Percentiles rank a stretch among this genome's conserved stretches.
Conservation (phyloP, 1,140 invertebrate species). For the Habropoda laboriosa region DNA sequence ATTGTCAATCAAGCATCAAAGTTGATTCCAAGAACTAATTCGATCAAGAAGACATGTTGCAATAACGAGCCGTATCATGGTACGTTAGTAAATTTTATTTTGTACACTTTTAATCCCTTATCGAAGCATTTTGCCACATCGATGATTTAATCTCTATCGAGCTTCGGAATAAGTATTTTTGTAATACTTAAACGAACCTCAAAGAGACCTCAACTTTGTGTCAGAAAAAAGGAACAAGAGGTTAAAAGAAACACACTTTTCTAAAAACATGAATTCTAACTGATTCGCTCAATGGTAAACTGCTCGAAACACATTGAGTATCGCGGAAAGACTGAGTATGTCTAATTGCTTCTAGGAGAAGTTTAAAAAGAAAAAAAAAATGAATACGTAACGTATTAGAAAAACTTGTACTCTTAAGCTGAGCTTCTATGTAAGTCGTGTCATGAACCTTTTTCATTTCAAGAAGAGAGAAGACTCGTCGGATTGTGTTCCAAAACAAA, state of each 20-base stretch:
- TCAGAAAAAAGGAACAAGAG: not conserved
- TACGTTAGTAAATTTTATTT: conserved; percentile 36
- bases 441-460: conserved; percentile 21
- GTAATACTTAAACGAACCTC: not conserved
- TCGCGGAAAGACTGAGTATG: conserved; percentile 63
- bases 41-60: not conserved
- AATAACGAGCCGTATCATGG: conserved; percentile 12
- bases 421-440: conserved; percentile 57
- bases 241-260: conserved; percentile 35
- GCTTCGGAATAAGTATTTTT: not conserved
- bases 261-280: conserved; percentile 49
- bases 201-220: not conserved
- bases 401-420: conserved; percentile 55
- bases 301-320: conserved; percentile 25
- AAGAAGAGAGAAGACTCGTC: conserved; percentile 50
- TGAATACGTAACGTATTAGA: conserved; percentile 35
- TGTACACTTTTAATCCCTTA: conserved; percentile 28
- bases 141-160: not conserved
- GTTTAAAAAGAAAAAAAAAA: conserved; percentile 23
- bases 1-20: too few species aligned
- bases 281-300: conserved; percentile 42
- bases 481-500: conserved; percentile 56
- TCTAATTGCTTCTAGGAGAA: conserved; percentile 54
- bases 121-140: not conserved
- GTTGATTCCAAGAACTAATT: not conserved